Conservation (phyloP, 37 sponge, comb jelly and placozoan genomes). For the Theonella swinhoei region DNA sequence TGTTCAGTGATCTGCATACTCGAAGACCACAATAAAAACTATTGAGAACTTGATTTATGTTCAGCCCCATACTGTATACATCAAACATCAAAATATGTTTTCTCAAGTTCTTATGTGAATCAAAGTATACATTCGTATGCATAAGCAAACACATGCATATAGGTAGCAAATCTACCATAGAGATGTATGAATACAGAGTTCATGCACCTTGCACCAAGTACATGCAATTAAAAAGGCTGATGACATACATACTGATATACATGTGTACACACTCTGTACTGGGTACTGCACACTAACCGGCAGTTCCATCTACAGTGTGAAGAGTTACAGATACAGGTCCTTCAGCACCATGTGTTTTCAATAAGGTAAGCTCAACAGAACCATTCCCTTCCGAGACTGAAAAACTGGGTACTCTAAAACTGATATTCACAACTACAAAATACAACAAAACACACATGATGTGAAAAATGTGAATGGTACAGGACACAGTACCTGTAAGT, state of each 20-base stretch:
- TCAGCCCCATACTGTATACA: too few relatives aligned
- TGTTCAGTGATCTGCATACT: too few relatives aligned
- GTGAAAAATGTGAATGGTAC: background rate
- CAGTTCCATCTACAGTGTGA: constrained; percentile 17
- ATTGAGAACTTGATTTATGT: too few relatives aligned
- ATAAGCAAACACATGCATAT: background rate
- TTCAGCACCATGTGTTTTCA: constrained; percentile 34
- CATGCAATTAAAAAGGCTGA: too few relatives aligned
- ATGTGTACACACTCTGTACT: background rate
- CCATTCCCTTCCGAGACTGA: constrained; percentile 26
- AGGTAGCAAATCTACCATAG: background rate
- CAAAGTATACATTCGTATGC: too few relatives aligned
- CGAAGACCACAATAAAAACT: too few relatives aligned
- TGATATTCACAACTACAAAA: constrained; percentile 40
- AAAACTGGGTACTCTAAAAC: constrained; percentile 3
- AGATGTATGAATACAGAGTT: background rate
- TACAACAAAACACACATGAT: background rate
- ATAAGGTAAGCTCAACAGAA: constrained; percentile 14
- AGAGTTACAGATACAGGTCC: constrained; percentile 22
- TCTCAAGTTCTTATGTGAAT: too few relatives aligned
- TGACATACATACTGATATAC: background rate
- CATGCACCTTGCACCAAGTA: too few relatives aligned
- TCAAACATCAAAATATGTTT: too few relatives aligned
- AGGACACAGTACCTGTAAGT: constrained; percentile 21
- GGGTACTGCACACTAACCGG: background rate